These are phyloP conservation scores for Aradophagus sp. DNA, from an alignment of 1,140 invertebrate species.

Conservation along the genomic window DNA sequence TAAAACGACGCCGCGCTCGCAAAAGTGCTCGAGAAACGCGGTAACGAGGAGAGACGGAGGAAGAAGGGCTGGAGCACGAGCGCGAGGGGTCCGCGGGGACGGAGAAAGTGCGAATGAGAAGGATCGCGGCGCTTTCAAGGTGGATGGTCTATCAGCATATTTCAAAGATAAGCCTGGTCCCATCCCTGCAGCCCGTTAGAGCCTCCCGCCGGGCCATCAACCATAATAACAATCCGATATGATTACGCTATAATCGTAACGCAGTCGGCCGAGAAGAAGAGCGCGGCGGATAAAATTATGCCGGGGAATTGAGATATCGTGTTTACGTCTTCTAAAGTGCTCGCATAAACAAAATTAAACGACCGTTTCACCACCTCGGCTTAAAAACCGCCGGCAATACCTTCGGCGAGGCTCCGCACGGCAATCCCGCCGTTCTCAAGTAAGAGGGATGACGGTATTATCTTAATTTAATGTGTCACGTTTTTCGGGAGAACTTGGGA, in stretches of 20 bases:
- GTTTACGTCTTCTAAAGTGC: slow-evolving; percentile 74
- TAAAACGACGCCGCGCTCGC: slow-evolving; percentile 43
- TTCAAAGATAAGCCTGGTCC: slow-evolving; percentile 74
- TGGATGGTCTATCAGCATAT: slow-evolving; percentile 70
- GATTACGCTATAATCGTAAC: slow-evolving; percentile 75
- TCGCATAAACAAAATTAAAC: slow-evolving; percentile 75
- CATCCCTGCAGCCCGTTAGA: slow-evolving; percentile 51
- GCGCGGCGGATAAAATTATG: slow-evolving; percentile 69
- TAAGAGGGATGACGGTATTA: slow-evolving; percentile 19
- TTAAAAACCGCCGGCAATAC: slow-evolving; percentile 31
- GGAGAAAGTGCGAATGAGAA: slow-evolving; percentile 6
- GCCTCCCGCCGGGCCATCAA: slow-evolving; percentile 70
- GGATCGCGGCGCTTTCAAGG: slow-evolving; percentile 30
- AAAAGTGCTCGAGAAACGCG: slow-evolving; percentile 36
- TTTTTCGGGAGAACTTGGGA: slow-evolving; percentile 1
- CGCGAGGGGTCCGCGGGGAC: slow-evolving; percentile 2
- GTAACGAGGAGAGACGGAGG: slow-evolving; percentile 6
- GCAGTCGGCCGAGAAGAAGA: slow-evolving; percentile 56
- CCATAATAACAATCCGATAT: slow-evolving; percentile 76
- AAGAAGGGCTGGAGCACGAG: slow-evolving; percentile 6
- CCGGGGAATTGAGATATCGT: slow-evolving; percentile 74
- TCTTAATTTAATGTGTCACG: slow-evolving; percentile 46
- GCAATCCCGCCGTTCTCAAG: no score
- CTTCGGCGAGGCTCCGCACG: slow-evolving; percentile 10
- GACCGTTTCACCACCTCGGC: slow-evolving; percentile 54